Evolutionary conservation across 2,888 invertebrate species (phyloP), one percentile per base, ranked within the genome.

Genomic region (Serripes groenlandicus): DNA sequence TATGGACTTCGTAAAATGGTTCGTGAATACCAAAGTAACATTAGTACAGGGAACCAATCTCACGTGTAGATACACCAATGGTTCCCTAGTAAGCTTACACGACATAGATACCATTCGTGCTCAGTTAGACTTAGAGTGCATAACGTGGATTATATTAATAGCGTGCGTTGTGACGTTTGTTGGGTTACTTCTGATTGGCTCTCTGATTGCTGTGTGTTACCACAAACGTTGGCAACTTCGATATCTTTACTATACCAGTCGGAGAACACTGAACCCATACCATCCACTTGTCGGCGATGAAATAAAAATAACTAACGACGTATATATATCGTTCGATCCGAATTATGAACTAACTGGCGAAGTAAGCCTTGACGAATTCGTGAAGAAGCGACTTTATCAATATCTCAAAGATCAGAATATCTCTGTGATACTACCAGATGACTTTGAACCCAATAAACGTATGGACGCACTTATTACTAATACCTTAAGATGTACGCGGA

Each of bases 321-420:
- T 56, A 11, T 81, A 81, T 34, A 34, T 81, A 28, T 81, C 81
- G 1, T 81, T 62, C 49, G 77, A 81, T 4, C 73, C 72, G 15
- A 42, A 56, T 15, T 28, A 60, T 28, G 18, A 21, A 0, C 34
- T 64, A 2, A 21, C 52, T 2, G 66, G 42, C 35, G 42, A 34
- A 9, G 26, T 23, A 11, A 26, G 11, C 0, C 37, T 66, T 7
- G 66, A 66, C 32, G 2, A 34, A 1, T 76, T 76, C 23, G 62
- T 83, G 0, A 49, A 69, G 5, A 66, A 37, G 23, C 23, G 23
- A 1, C n/a, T 83, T 5, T 69, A 75, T 26, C 68, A 58, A 28
- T 49, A 15, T 2, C 56, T 83, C 23, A 15, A 37, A 35, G 1
- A 60, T 1, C n/a, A 49, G 3, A 72, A 62, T 9, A 62, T 72